phyloP scores from a whole-genome alignment of 1,140 invertebrate genomes.

The Semibalanus balanoides region DNA sequence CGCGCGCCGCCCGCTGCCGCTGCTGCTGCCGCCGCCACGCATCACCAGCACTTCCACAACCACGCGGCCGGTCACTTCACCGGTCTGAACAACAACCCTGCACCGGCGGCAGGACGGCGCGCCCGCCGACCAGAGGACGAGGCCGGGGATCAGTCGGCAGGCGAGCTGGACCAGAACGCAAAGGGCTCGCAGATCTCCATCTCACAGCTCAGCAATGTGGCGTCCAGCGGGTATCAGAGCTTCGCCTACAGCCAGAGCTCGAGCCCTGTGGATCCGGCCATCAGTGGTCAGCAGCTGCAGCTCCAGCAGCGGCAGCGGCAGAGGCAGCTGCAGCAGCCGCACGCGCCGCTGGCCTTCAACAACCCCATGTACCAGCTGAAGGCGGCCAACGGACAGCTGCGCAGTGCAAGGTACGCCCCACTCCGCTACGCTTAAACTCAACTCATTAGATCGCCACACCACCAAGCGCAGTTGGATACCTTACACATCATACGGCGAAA shows the following conservation, averaged over 20 bases:
- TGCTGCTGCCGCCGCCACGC: slow-evolving; percentile 4
- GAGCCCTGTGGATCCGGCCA: slow-evolving; percentile 61
- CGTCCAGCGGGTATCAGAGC: slow-evolving; percentile 78
- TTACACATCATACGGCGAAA: too few relatives aligned
- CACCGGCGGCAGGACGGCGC: slow-evolving; percentile 21
- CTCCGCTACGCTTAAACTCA: too few relatives aligned
- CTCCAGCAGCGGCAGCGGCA: slow-evolving; percentile 19
- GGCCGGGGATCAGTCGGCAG: slow-evolving; percentile 39
- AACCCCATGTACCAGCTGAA: slow-evolving; percentile 57
- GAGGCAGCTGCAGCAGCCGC: slow-evolving; percentile 19
- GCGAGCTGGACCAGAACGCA: slow-evolving; percentile 29
- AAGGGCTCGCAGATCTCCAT: slow-evolving; percentile 50
- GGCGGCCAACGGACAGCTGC: slow-evolving; percentile 13
- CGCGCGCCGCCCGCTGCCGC: too few relatives aligned
- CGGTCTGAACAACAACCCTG: background rate
- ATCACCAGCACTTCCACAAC: slow-evolving; percentile 20
- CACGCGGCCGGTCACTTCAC: slow-evolving; percentile 3
- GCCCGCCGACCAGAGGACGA: slow-evolving; percentile 46
- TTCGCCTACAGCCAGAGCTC: slow-evolving; percentile 79
- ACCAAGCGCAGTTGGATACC: too few relatives aligned
- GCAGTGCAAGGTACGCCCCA: background rate
- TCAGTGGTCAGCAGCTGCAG: slow-evolving; percentile 26
- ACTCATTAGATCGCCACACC: too few relatives aligned
- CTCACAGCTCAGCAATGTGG: slow-evolving; percentile 62
- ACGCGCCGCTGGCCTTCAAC: slow-evolving; percentile 60